Conservation (phyloP, 2,113 vertebrate species). For the Salvelinus namaycush region DNA sequence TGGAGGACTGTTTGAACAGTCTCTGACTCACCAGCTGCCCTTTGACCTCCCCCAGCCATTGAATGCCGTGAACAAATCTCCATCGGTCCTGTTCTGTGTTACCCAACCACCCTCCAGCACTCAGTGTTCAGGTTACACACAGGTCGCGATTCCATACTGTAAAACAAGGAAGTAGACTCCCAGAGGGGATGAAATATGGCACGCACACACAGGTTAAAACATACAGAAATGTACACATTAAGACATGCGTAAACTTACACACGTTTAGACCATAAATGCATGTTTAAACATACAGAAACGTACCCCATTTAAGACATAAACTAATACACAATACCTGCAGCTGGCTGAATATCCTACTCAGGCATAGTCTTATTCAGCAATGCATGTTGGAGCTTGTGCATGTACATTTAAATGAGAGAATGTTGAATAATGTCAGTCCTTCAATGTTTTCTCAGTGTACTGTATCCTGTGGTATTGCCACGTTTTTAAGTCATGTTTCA, state of each 20-base stretch:
- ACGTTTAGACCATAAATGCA: neutral
- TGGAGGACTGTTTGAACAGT: conserved; percentile 50
- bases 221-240: neutral
- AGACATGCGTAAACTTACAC: conserved; percentile 13
- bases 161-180: neutral
- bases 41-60: conserved; percentile 44
- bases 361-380: conserved; percentile 12
- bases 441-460: conserved; percentile 11
- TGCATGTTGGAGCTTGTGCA: neutral
- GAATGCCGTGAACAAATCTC: conserved; percentile 32
- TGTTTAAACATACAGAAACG: conserved; percentile 3
- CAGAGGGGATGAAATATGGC: neutral
- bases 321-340: neutral
- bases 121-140: conserved; percentile 32
- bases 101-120: neutral
- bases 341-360: too few species aligned
- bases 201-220: neutral
- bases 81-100: conserved; percentile 42
- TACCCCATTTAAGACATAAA: neutral
- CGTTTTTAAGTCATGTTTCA: neutral
- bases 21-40: conserved; percentile 39
- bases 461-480: neutral
- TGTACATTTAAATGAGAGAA: conserved; percentile 20
- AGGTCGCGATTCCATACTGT: neutral
- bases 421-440: conserved; percentile 15